Evolutionary conservation across 2,797 vertebrate species (phyloP), one percentile per base, ranked within the genome.

Genomic region (Anisognathus igniventris): DNA sequence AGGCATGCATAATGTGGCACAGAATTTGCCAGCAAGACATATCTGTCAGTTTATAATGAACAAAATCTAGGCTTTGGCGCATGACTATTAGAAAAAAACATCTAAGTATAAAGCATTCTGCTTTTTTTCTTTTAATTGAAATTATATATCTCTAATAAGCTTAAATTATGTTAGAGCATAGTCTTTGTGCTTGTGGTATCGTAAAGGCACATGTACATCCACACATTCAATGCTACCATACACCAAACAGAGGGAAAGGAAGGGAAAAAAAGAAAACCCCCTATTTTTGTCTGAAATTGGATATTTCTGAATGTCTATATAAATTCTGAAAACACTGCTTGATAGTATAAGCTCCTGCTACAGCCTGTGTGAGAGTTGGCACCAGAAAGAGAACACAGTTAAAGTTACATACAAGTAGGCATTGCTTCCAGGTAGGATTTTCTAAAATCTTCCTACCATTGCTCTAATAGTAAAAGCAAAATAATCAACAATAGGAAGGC

Each of bases 1-100:
- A 70, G 86, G 77, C 91, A 91, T 56, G 71, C 33, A 70, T 80
- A 94, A 93, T 79, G 57, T 57, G 73, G 77, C 82, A 93, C 21
- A 77, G 54, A 77, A 91, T 74, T 91, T 95, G 61, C 79, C 70
- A 93, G 64, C 35, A 83, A 94, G 72, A 76, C 31, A 6, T 50
- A 71, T 40, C 62, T 72, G 35, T 27, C 67, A 28, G 45, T 76
- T 86, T 85, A 58, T 73, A 81, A 86, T 44, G 42, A 92, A 56
- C 25, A 73, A 66, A 88, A 92, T 39, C 61, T 42, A 90, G 17
- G 40, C 28, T 67, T 13, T 67, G 50, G 50, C 61, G 44, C n/a
- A 75, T 1, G 5, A 39, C 31, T 93, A 73, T 23, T 31, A 61
- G 24, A 39, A 88, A 76, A 92, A 79, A 79, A 1, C 1, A 53